phyloP scores from a whole-genome alignment of 2,113 vertebrate genomes.

The Balaenoptera acutorostrata region DNA sequence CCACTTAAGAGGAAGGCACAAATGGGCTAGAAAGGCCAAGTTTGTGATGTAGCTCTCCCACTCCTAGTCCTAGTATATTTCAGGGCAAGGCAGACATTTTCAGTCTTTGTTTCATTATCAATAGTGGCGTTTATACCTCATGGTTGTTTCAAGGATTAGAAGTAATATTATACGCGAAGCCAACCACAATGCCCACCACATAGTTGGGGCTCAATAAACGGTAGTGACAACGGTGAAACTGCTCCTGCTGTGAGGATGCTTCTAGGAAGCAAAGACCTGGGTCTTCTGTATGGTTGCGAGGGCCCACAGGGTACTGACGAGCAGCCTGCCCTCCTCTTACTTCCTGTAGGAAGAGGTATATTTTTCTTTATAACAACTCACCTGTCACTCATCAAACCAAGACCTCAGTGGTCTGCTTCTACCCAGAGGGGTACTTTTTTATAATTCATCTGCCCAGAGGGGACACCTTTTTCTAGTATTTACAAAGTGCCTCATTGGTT shows the following conservation, averaged over 20 bases:
- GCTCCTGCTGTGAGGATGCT: not conserved
- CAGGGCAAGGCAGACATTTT: not conserved
- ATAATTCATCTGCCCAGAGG: not conserved
- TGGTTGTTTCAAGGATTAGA: not conserved
- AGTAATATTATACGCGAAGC: not conserved
- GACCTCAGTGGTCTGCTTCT: not conserved
- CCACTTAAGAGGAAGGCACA: not conserved
- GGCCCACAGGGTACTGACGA: fast-evolving
- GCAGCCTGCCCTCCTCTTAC: not conserved
- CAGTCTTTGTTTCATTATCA: not conserved
- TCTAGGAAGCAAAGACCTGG: not conserved
- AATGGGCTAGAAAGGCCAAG: not conserved
- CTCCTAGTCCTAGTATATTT: not conserved
- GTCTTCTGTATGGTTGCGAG: not conserved
- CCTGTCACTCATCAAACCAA: not conserved
- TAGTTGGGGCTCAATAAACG: not conserved
- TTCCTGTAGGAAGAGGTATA: not conserved
- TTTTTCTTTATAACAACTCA: not conserved
- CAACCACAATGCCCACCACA: too few relatives aligned
- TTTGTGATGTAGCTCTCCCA: too few relatives aligned
- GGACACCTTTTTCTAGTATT: not conserved
- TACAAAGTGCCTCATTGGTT: not conserved
- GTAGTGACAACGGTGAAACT: not conserved
- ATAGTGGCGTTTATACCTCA: not conserved
- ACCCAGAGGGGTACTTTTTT: not conserved